Conservation (phyloP, 2,113 vertebrate species). For the Chlamydotis undulata region DNA sequence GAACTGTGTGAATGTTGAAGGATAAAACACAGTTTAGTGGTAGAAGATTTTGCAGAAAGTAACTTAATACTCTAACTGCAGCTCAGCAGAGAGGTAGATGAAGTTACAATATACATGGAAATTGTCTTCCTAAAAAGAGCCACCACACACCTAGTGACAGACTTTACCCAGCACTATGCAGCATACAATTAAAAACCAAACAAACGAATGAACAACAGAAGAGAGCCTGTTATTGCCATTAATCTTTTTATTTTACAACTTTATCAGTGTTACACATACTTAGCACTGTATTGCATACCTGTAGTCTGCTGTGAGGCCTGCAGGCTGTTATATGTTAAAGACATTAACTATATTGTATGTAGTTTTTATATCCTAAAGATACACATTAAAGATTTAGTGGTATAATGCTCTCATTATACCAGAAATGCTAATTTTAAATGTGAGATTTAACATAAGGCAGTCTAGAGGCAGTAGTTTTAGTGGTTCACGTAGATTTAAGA, state of each 20-base stretch:
- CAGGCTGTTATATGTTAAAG: background rate
- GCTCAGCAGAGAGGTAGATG: background rate
- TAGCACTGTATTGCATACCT: background rate
- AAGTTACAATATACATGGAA: background rate
- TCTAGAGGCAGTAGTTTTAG: conserved; percentile 13
- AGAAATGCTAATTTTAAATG: background rate
- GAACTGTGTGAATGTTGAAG: background rate
- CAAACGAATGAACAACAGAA: background rate
- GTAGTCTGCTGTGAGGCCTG: background rate
- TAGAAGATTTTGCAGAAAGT: background rate
- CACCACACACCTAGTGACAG: background rate
- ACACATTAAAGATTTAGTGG: background rate
- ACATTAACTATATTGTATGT: background rate
- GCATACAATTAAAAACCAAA: background rate
- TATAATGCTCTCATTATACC: conserved; percentile 1
- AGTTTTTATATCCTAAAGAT: background rate
- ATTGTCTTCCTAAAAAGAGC: background rate
- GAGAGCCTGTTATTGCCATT: background rate
- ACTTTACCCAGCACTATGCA: background rate
- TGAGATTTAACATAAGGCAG: background rate
- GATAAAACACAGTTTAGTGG: background rate
- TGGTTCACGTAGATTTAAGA: background rate
- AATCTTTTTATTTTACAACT: background rate
- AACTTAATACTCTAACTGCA: background rate
- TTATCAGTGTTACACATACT: background rate